Evolutionary conservation across 2,113 vertebrate genomes (phyloP).

Genomic region (Laticauda colubrina): DNA sequence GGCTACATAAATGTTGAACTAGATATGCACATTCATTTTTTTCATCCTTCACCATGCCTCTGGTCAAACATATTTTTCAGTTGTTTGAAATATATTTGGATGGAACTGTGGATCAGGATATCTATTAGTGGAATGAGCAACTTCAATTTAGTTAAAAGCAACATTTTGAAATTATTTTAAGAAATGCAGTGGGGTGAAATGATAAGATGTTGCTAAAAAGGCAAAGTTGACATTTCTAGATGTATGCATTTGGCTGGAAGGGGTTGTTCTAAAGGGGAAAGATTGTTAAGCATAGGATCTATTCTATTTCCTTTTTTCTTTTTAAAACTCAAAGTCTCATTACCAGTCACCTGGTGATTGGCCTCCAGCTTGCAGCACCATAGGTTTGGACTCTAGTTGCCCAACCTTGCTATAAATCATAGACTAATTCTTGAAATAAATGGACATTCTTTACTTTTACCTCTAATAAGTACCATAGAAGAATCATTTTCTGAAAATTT

Average conservation of each 20-base stretch:
- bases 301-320: not conserved
- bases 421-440: not conserved
- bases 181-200: not conserved
- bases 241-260: not conserved
- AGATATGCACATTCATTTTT: too few species aligned
- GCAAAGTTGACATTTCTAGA: not conserved
- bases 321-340: not conserved
- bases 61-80: too few species aligned
- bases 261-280: not conserved
- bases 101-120: too few species aligned
- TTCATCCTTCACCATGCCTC: too few species aligned
- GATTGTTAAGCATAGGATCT: not conserved
- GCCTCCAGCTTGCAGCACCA: not conserved
- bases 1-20: too few species aligned
- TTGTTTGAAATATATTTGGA: too few species aligned
- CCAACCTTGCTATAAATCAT: not conserved
- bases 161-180: not conserved
- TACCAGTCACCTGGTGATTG: not conserved
- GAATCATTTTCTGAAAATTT: not conserved
- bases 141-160: not conserved
- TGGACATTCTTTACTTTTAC: not conserved
- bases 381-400: not conserved
- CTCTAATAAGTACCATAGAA: not conserved
- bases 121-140: too few species aligned
- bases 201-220: not conserved